A percentile compares a stretch with the other conserved stretches of the same genome.
phyloP scores from a whole-genome alignment of 2,888 invertebrate species.

The Lobophora halterata region DNA sequence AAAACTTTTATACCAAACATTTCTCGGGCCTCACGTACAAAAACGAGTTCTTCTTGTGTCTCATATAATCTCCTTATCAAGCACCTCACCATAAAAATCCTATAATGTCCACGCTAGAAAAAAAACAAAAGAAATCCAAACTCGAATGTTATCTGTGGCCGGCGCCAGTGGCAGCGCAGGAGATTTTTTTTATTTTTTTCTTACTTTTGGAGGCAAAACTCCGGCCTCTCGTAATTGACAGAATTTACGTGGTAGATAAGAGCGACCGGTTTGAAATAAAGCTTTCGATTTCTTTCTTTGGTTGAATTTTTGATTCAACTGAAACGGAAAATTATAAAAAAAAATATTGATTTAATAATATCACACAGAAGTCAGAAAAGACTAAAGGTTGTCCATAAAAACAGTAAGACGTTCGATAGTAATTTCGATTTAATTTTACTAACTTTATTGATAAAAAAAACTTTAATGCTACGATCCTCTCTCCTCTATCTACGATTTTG shows the following conservation, averaged over 20 bases:
- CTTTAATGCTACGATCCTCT: too few species aligned
- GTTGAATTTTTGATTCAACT: background rate
- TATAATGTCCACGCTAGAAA: constrained; percentile 40
- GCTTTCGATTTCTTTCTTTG: constrained; percentile 30
- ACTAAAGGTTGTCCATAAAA: too few species aligned
- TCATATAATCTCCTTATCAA: constrained; percentile 28
- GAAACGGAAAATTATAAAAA: too few species aligned
- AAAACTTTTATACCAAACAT: too few species aligned
- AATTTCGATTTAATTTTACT: too few species aligned
- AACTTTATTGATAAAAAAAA: too few species aligned
- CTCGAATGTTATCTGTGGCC: constrained; percentile 51
- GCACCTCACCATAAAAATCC: constrained; percentile 50
- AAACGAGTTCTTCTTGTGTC: constrained; percentile 23
- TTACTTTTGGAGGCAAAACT: constrained; percentile 36
- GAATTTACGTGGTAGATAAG: constrained; percentile 68
- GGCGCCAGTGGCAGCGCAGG: constrained; percentile 62
- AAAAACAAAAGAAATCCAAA: constrained; percentile 52
- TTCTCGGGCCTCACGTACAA: too few species aligned
- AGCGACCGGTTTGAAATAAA: constrained; percentile 27
- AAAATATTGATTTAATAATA: background rate
- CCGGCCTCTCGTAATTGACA: constrained; percentile 54
- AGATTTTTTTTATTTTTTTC: constrained; percentile 23
- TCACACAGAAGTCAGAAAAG: too few species aligned
- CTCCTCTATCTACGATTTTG: too few species aligned
- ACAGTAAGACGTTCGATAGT: too few species aligned